phyloP scores from a whole-genome alignment of 2,113 vertebrate genomes.

The Anarhynchus alexandrinus region DNA sequence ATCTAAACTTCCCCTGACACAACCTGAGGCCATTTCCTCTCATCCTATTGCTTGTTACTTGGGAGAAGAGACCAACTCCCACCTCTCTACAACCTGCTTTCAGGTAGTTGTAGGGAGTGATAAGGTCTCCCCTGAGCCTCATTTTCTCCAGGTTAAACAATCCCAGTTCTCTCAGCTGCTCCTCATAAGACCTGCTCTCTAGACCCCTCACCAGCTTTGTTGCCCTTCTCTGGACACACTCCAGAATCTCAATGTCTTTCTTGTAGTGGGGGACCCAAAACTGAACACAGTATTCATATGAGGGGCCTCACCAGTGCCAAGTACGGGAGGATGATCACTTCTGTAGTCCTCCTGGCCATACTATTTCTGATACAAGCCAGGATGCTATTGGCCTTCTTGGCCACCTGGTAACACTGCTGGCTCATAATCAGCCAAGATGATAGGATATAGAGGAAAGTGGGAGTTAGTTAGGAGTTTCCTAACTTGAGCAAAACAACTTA shows the following conservation, averaged over 20 bases:
- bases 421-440: neutral
- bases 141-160: neutral
- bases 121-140: neutral
- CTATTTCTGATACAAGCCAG: neutral
- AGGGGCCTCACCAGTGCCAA: neutral
- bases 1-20: neutral
- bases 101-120: fast-evolving
- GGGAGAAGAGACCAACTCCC: neutral
- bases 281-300: no score
- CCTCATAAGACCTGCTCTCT: neutral
- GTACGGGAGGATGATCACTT: neutral
- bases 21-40: neutral
- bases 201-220: neutral
- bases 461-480: neutral
- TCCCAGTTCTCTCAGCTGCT: neutral
- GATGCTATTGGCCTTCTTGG: neutral
- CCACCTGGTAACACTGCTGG: neutral
- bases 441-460: neutral
- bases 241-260: neutral
- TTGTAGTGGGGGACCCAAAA: neutral
- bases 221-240: neutral
- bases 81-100: neutral
- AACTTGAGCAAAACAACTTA: neutral
- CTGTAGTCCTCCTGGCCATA: neutral
- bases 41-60: neutral